Conservation (phyloP, 2,113 vertebrate genomes). For the Carassius gibelio region DNA sequence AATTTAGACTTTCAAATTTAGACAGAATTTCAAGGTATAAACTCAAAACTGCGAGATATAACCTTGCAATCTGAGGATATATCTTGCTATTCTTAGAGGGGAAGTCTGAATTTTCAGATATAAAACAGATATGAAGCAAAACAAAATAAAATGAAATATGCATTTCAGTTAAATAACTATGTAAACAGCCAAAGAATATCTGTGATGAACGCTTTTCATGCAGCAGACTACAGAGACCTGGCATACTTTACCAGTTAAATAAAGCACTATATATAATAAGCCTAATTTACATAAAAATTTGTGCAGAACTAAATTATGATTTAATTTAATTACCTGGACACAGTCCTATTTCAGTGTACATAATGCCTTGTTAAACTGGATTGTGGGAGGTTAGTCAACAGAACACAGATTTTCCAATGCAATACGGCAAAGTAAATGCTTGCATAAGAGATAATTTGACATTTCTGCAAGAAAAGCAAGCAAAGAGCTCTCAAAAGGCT, state of each 20-base stretch:
- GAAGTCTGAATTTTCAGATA: too few relatives aligned
- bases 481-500: conserved; percentile 2
- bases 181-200: not conserved
- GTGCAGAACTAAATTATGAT: not conserved
- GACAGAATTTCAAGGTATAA: too few relatives aligned
- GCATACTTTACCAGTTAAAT: not conserved
- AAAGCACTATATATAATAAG: not conserved
- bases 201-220: not conserved
- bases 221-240: not conserved
- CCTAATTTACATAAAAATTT: not conserved
- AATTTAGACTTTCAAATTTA: too few relatives aligned
- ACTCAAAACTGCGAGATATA: too few relatives aligned
- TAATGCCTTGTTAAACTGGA: not conserved
- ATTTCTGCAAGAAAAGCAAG: not conserved
- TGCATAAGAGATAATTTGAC: conserved; percentile 28
- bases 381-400: not conserved
- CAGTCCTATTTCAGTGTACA: not conserved
- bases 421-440: not conserved
- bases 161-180: not conserved
- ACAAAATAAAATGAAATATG: too few relatives aligned
- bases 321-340: not conserved
- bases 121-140: too few relatives aligned
- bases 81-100: too few relatives aligned
- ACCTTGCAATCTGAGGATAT: too few relatives aligned
- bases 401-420: not conserved